phyloP scores from a whole-genome alignment of 2,888 invertebrate genomes.

The Drosophila prolongata region DNA sequence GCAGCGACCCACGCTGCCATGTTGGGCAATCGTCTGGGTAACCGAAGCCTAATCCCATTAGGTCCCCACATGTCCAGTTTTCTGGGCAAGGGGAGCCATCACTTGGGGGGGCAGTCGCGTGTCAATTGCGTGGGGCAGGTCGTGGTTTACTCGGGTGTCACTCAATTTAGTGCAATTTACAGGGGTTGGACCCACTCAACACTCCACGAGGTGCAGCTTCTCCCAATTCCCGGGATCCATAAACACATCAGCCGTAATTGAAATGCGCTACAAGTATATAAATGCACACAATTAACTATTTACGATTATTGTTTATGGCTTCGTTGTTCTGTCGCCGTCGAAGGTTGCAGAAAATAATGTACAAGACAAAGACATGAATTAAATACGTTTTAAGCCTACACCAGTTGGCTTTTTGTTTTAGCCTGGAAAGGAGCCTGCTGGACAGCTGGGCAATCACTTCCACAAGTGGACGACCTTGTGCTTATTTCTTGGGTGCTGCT shows the following conservation, averaged over 20 bases:
- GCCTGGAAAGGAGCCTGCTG: slow-evolving; percentile 31
- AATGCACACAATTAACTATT: slow-evolving; percentile 49
- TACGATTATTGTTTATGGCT: slow-evolving; percentile 45
- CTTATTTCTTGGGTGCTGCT: slow-evolving; percentile 41
- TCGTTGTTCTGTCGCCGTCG: slow-evolving; percentile 21
- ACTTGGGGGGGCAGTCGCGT: slow-evolving; percentile 53
- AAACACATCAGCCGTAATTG: slow-evolving; percentile 27
- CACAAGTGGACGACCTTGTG: slow-evolving; percentile 69
- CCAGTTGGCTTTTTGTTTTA: slow-evolving; percentile 5
- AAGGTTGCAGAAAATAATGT: slow-evolving; percentile 12
- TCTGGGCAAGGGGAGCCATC: slow-evolving; percentile 7
- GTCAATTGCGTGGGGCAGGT: slow-evolving; percentile 75
- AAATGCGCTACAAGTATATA: slow-evolving; percentile 37
- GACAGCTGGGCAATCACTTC: slow-evolving; percentile 46
- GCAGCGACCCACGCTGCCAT: slow-evolving; percentile 14
- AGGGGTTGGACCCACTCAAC: slow-evolving; percentile 12
- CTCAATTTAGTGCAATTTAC: slow-evolving; percentile 49
- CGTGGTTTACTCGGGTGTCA: slow-evolving; percentile 56
- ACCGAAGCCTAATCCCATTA: slow-evolving; percentile 68
- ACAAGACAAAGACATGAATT: slow-evolving; percentile 25
- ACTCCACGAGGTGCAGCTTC: slow-evolving; percentile 26
- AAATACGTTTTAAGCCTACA: slow-evolving; percentile 18
- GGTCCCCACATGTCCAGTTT: slow-evolving; percentile 36
- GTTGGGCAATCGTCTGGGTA: slow-evolving; percentile 44
- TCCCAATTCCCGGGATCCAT: slow-evolving; percentile 24